Conservation (phyloP, 2,797 vertebrate species). For the Parotocinclus haroldoi region DNA sequence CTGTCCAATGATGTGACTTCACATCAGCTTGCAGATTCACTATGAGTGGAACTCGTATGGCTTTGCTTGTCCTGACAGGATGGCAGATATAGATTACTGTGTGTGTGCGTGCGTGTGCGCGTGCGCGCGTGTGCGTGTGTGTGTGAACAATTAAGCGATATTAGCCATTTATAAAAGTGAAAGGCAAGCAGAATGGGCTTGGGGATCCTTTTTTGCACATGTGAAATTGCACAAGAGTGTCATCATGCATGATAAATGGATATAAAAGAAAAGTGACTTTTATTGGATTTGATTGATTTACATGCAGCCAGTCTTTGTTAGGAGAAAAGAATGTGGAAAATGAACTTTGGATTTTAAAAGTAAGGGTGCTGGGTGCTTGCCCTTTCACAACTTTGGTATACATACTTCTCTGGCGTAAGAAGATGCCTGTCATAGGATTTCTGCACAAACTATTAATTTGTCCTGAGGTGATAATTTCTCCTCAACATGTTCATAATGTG, state of each 20-base stretch:
- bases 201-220: constrained; percentile 38
- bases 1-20: constrained; percentile 52
- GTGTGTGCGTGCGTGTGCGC: too few relatives aligned
- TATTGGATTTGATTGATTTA: constrained; percentile 52
- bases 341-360: constrained; percentile 60
- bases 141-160: constrained; percentile 60
- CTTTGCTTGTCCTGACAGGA: constrained; percentile 58
- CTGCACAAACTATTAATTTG: constrained; percentile 70
- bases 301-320: constrained; percentile 57
- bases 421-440: constrained; percentile 58
- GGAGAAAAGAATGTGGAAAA: constrained; percentile 47
- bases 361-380: constrained; percentile 40
- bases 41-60: constrained; percentile 55
- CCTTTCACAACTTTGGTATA: constrained; percentile 33
- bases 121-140: too few relatives aligned
- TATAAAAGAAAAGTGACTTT: constrained; percentile 52
- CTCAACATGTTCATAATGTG: constrained; percentile 74
- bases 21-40: constrained; percentile 61
- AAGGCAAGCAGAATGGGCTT: constrained; percentile 51
- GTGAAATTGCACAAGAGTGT: constrained; percentile 61
- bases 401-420: constrained; percentile 40
- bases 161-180: constrained; percentile 54
- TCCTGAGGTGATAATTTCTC: constrained; percentile 80
- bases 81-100: constrained; percentile 46
- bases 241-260: constrained; percentile 62